Base-by-base conservation (phyloP, 2,888 invertebrate species). In the Eupithecia inturbata region DNA sequence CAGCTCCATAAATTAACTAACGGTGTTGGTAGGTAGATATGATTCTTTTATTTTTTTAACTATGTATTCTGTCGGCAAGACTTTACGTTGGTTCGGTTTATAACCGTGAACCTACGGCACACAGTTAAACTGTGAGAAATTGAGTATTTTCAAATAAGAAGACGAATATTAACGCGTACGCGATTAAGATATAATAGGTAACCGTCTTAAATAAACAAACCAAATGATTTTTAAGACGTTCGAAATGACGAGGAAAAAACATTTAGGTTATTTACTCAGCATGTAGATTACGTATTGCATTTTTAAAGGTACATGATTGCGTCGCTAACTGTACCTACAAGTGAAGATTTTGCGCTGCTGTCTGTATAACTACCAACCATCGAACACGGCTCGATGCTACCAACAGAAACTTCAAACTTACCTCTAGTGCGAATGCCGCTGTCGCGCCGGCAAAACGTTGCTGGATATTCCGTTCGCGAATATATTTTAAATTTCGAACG, bases 361-460 rank as follows among this genome's bases (percentile, higher is more conserved):
- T 60, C 62, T 33, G 22, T 31, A 26, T 41, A 4, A 53, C 49
- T 12, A 36, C 39, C 22, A 70, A 64, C n/a, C n/a, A n/a, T n/a
- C n/a, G n/a, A n/a, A n/a, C n/a, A n/a, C n/a, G n/a, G n/a, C n/a
- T n/a, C n/a, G n/a, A n/a, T n/a, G n/a, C n/a, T n/a, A n/a, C n/a
- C 62, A n/a, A 69, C 26, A 41, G 75, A 76, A 71, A 33, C 45
- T 41, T 60, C 76, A 71, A 73, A 75, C 76, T 36, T 45, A 64
- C 63, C 74, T 71, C 75, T 86, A 89, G 89, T 90, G 80, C 78
- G 81, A 80, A 80, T 87, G 86, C 88, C 85, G 84, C 88, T 80
- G 78, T 85, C 89, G 83, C 79, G 85, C 85, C 82, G 87, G 85
- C 79, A 82, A 80, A 85, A 89, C 89, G 89, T 86, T 81, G 80